Base-by-base conservation (phyloP, 1,140 invertebrate genomes). In the Heterodera schachtii region DNA sequence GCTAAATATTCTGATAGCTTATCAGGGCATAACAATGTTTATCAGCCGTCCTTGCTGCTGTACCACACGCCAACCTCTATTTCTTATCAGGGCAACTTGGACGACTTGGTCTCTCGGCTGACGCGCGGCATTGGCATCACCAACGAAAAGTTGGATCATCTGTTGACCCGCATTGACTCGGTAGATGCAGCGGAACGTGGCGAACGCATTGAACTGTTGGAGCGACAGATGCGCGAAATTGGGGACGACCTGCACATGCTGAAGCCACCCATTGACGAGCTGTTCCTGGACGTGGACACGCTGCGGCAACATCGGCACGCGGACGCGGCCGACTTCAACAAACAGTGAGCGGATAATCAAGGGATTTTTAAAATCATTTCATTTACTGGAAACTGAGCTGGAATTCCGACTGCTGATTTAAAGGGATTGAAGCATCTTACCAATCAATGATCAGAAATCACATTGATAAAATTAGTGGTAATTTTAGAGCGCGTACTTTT, bases 221-320 rank as follows among this genome's bases (percentile, higher is more conserved):
- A 85, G 69, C 80, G 86, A 5, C 66, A 69, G n/a, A 82, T 90
- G 9, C 79, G 97, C 90, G 92, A 94, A 78, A 93, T 98, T 44
- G 96, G 98, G 86, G 93, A 94, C 73, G 95, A 98, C 81, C 93
- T 99, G 60, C 92, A 94, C 43, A 92, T 92, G 80, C 93, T 95
- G 73, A 97, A 98, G 91, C 93, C 94, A 75, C 93, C 93, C 82
- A 95, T 98, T 78, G 94, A 95, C 87, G 94, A 94, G 73, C 93
- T 98, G 91, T 96, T 96, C 90, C 93, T 93, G 67, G 97, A 98
- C 91, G 94, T 96, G 74, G 95, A 96, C 86, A 93, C 90, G 7
- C 92, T 99, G 43, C 93, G 94, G 79, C 95, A 98, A 85, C 95
- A 95, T 64, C 91, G 94, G 79, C 97, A 97, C 90, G 93, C 94